Base-by-base conservation (phyloP, 2,888 invertebrate species). In the Spilarctia lutea region DNA sequence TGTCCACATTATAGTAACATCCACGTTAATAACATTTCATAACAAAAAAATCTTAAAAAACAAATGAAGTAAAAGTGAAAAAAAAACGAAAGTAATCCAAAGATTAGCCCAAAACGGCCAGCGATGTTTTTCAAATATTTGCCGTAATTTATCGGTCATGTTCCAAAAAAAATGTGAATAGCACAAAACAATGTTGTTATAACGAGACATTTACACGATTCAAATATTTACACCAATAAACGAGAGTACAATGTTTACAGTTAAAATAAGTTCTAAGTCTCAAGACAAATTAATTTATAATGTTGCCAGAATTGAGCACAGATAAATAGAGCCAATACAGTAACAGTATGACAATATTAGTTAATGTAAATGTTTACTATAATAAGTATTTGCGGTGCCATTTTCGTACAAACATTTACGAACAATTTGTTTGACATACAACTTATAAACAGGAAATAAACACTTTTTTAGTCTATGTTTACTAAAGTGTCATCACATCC, bases 201-300 rank as follows among this genome's bases (percentile, higher is more conserved):
- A 70, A 39, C 75, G 71, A 80, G 71, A 79, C 79, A 84, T 79
- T 82, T 79, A 91, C 85, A 87, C 83, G 88, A 86, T 89, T 89
- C 91, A 93, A 94, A 94, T 88, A 92, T 94, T 94, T 93, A 87
- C 91, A 83, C 83, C 89, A 88, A 91, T 91, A 93, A 93, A 92
- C 88, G 87, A 86, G 83, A 83, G 83, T 84, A 83, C 85, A 83
- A 87, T 94, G 91, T 94, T 93, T 91, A 87, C 92, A 85, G 80
- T 86, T 88, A 92, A 90, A 94, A 94, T 93, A 94, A 93, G 92
- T 90, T 91, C 90, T 93, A 92, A 94, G 92, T 87, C 91, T 93
- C 85, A 81, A 90, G 77, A 78, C 90, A 94, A 94, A 94, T 94
- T 94, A 92, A 94, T 94, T 93, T 91, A 91, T 89, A 91, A 88